phyloP scores from a whole-genome alignment of 2,888 invertebrate genomes.

The Yponomeuta plumbellus region DNA sequence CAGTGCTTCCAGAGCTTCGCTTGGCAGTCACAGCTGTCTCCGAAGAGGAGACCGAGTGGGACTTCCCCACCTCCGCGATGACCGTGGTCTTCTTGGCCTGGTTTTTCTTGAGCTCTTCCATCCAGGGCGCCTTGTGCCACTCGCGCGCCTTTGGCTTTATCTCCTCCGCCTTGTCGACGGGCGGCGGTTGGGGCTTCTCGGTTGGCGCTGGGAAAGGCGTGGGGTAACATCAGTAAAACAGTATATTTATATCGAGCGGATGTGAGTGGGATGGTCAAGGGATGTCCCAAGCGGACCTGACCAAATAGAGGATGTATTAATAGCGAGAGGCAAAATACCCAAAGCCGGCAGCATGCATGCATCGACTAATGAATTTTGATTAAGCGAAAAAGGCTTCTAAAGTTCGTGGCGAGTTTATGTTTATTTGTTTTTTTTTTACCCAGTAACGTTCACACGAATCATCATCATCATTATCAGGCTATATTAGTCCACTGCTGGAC shows the following conservation, averaged over 20 bases:
- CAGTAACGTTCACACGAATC: no score
- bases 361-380: no score
- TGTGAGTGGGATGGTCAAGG: not conserved
- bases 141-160: slow-evolving; percentile 80
- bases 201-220: slow-evolving; percentile 29
- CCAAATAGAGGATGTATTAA: no score
- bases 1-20: slow-evolving; percentile 50
- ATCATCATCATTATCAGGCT: no score
- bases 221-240: not conserved
- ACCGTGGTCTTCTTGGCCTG: slow-evolving; percentile 81
- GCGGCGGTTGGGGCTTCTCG: slow-evolving; percentile 27
- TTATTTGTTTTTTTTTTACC: no score
- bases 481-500: no score
- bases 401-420: no score
- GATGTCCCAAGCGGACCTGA: no score
- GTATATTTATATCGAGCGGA: not conserved
- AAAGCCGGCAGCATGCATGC: no score
- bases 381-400: no score
- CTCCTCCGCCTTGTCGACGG: slow-evolving; percentile 48
- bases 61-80: slow-evolving; percentile 42
- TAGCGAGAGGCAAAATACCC: no score
- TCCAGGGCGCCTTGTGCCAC: slow-evolving; percentile 87
- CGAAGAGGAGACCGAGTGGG: slow-evolving; percentile 42
- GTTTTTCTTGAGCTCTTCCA: slow-evolving; percentile 87
- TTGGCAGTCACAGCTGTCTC: slow-evolving; percentile 37